Evolutionary conservation across 2,888 invertebrate genomes (phyloP).

Genomic region (Dynastes grantii): DNA sequence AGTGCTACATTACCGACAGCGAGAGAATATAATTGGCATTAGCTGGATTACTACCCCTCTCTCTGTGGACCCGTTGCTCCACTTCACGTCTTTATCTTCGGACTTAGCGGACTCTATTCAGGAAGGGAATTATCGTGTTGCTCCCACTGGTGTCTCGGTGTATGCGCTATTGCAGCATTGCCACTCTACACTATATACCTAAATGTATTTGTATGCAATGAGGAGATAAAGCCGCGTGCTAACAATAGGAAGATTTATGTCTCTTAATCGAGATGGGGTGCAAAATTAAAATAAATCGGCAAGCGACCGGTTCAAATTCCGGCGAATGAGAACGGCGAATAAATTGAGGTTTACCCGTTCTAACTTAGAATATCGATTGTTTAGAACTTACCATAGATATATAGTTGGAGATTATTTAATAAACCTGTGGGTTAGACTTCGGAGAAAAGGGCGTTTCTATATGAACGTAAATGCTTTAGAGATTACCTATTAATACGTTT

Average conservation of each 20-base stretch:
- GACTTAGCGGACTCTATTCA: conserved; percentile 9
- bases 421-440: no score
- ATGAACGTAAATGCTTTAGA: no score
- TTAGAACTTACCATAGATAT: no score
- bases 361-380: no score
- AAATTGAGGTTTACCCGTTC: no score
- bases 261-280: neutral
- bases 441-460: no score
- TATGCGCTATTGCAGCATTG: neutral
- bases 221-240: neutral
- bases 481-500: no score
- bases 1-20: neutral
- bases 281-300: neutral
- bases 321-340: no score
- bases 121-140: neutral
- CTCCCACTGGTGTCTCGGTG: neutral
- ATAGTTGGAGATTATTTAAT: no score
- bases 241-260: conserved; percentile 11
- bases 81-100: conserved; percentile 24
- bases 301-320: no score
- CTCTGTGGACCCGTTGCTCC: conserved; percentile 10
- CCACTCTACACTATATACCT: neutral
- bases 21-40: conserved; percentile 21
- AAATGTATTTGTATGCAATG: conserved; percentile 21
- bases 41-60: conserved; percentile 16